Base-by-base conservation (phyloP, 2,113 vertebrate genomes). In the Elephantulus edwardii region DNA sequence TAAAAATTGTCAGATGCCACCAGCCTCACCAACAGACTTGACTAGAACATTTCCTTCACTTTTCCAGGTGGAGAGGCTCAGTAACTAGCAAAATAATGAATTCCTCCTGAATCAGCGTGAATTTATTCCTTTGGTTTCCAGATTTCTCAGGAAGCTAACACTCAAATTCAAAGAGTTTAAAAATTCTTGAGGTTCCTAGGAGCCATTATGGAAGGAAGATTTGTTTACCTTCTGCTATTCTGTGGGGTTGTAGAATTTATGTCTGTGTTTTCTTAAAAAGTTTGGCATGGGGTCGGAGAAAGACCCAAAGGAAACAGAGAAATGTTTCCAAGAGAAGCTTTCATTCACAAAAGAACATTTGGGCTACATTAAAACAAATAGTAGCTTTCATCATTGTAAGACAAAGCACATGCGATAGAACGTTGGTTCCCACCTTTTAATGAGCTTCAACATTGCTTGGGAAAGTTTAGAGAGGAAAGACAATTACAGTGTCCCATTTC, bases 101-200 rank as follows among this genome's bases (percentile, higher is more conserved):
- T 82, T 83, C 71, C 83, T 88, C 87, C 50, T 62, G 44, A 90
- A 84, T 79, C 86, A 85, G 40, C 75, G 78, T 42, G 26, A 88
- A 70, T 78, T 78, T 44, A 87, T 42, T 81, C 48, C 71, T 83
- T 82, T 30, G 20, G 17, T 84, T 91, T 72, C 58, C 44, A 72
- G 14, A 40, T n/a, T 7, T 64, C 30, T 75, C 6, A 5, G 42
- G 75, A 66, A 78, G 50, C 28, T 22, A 84, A 48, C 8, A n/a
- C 42, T 46, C 48, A 58, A 74, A 90, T 81, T 93, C 70, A 70
- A 52, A 84, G 35, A 64, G 77, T 72, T 86, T 75, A 44, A 72
- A 87, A 81, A 30, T 66, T 68, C 4, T 3, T 75, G 71, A 79
- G n/a, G 24, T 93, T 93, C 85, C 38, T 72, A 52, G 13, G 19